Percentiles rank a stretch among this genome's conserved stretches.
These are phyloP conservation scores for Blastobasis lacticolella DNA, from an alignment of 2,888 invertebrate species.

Conservation along the genomic window DNA sequence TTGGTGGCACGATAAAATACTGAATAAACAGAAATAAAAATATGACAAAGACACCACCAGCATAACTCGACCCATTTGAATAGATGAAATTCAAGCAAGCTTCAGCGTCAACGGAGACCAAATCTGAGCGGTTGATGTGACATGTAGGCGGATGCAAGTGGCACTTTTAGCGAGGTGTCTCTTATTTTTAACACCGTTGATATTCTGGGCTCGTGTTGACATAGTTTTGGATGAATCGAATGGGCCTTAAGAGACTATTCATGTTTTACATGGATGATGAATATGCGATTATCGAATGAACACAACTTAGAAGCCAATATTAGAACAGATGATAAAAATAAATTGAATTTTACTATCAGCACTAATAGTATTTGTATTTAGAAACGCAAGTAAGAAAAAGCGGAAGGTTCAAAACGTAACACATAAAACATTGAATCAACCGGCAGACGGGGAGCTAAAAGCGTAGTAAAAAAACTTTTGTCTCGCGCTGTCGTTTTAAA, in stretches of 20 bases:
- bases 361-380: too few relatives aligned
- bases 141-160: constrained; percentile 21
- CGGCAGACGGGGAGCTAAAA: constrained; percentile 30
- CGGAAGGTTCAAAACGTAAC: constrained; percentile 5
- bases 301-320: too few relatives aligned
- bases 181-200: constrained; percentile 27
- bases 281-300: too few relatives aligned
- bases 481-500: constrained; percentile 40
- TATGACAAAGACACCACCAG: constrained; percentile 11
- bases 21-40: constrained; percentile 36
- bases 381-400: too few relatives aligned
- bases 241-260: not conserved
- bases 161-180: constrained; percentile 19
- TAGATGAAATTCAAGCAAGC: not conserved
- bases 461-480: constrained; percentile 61
- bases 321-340: too few relatives aligned
- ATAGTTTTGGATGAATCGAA: constrained; percentile 18
- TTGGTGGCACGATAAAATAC: constrained; percentile 40
- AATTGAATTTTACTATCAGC: too few relatives aligned
- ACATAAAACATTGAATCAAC: constrained; percentile 45
- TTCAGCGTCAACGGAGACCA: constrained; percentile 7
- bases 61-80: constrained; percentile 12
- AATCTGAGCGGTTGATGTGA: constrained; percentile 12
- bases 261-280: too few relatives aligned
- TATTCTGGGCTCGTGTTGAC: constrained; percentile 31